phyloP scores from a whole-genome alignment of 1,140 invertebrate species.

The Bombyx mori region ASM3026992v2 NC_085112.1:10925001-10925500 shows the following conservation, averaged over 20 bases:
- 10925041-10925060: constrained; percentile 18
- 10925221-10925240: constrained; percentile 48
- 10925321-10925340: constrained; percentile 49
- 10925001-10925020: constrained; percentile 19
- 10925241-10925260: constrained; percentile 35
- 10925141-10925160: constrained; percentile 18
- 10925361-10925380: constrained; percentile 21
- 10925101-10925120: constrained; percentile 22
- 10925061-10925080: constrained; percentile 18
- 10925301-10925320: constrained; percentile 38
- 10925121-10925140: constrained; percentile 35
- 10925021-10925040: constrained; percentile 25
- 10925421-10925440: too few species aligned
- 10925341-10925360: constrained; percentile 53
- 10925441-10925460: too few species aligned
- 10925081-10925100: background rate
- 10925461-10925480: too few species aligned
- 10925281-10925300: constrained; percentile 27
- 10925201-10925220: constrained; percentile 44
- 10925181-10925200: constrained; percentile 25
- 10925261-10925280: constrained; percentile 22
- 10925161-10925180: constrained; percentile 22
- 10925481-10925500: too few species aligned
- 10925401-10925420: constrained; percentile 23
- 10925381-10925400: constrained; percentile 39